Percentiles rank a stretch among this genome's conserved stretches.
Evolutionary conservation across 2,113 vertebrate species (phyloP).

Genomic region (Rhinopomastus cyanomelas): DNA sequence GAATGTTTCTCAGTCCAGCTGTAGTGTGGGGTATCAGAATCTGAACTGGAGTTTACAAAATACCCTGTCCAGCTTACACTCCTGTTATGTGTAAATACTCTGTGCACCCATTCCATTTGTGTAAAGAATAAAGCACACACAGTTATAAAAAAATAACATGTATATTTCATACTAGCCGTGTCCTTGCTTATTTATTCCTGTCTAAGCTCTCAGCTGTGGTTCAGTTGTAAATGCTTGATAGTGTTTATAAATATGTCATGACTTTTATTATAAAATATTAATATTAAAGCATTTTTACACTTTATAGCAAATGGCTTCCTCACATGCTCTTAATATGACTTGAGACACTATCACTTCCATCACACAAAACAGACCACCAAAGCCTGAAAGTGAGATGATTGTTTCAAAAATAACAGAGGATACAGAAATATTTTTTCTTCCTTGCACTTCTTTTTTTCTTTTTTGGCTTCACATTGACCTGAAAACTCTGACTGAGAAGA

Average conservation of each 20-base stretch:
- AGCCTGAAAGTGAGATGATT: background rate
- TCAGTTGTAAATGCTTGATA: conserved; percentile 70
- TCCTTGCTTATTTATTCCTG: conserved; percentile 76
- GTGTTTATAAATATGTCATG: conserved; percentile 73
- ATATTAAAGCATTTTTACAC: conserved; percentile 79
- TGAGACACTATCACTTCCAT: background rate
- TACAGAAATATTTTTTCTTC: background rate
- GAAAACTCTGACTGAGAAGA: background rate
- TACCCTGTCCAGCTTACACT: conserved; percentile 77
- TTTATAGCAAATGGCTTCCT: conserved; percentile 75
- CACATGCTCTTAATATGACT: conserved; percentile 5
- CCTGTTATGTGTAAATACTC: conserved; percentile 83
- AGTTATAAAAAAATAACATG: conserved; percentile 78
- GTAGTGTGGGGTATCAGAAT: conserved; percentile 63
- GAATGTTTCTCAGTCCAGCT: conserved; percentile 70
- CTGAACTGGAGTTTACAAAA: conserved; percentile 76
- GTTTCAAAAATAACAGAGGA: background rate
- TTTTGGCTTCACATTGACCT: background rate
- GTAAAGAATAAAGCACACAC: conserved; percentile 86
- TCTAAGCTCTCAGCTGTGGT: conserved; percentile 52
- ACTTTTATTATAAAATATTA: conserved; percentile 76
- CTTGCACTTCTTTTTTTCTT: background rate
- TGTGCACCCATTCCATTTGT: conserved; percentile 82
- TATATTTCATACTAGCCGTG: conserved; percentile 82
- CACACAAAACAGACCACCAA: background rate